Evolutionary conservation across 2,797 vertebrate species (phyloP), one percentile per base, ranked within the genome.

Genomic region (Bradypodion ventrale): DNA sequence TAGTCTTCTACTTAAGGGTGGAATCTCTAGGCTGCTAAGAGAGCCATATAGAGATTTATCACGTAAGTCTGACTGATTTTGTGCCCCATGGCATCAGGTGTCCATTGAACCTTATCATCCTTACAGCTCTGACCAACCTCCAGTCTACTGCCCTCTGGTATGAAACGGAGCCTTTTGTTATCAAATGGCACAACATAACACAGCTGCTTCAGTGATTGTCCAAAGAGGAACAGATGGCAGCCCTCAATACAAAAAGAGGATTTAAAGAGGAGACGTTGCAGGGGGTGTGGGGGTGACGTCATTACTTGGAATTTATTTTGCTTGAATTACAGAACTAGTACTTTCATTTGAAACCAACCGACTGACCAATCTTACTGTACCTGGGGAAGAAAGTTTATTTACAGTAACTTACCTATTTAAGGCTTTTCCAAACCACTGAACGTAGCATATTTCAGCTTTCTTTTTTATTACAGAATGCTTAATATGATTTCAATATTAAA

Each of bases 181-280:
- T 83, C 25, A 77, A n/a, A 85, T 78, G 88, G 87, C 80, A 85
- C 89, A 81, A 77, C 75, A 21, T 0, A 68, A 68, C 79, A 80
- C 93, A 94, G 91, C 90, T 93, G 91, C 90, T 82, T 59, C 83
- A 4, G 0, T 29, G 63, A 89, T 96, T 97, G 93, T 96, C 90
- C 75, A 83, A 73, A 77, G 21, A 15, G 80, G 88, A 96, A 96
- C 97, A 98, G 97, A 98, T 96, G 97, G 96, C 94, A 94, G 94
- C 92, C 94, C 94, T 95, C 95, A 93, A 92, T 89, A 94, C 86
- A 94, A 96, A 96, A 94, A 95, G 92, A 82, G 93, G 90, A 92
- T 92, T 90, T 83, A 92, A 92, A 85, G 83, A 88, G 69, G 83
- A 88, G 69, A 84, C 80, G 27, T 40, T 23, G 35, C 5, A 7